These are phyloP conservation scores for Drosophila chauvacae DNA, from an alignment of 1,140 invertebrate genomes.

Conservation along the genomic window DNA sequence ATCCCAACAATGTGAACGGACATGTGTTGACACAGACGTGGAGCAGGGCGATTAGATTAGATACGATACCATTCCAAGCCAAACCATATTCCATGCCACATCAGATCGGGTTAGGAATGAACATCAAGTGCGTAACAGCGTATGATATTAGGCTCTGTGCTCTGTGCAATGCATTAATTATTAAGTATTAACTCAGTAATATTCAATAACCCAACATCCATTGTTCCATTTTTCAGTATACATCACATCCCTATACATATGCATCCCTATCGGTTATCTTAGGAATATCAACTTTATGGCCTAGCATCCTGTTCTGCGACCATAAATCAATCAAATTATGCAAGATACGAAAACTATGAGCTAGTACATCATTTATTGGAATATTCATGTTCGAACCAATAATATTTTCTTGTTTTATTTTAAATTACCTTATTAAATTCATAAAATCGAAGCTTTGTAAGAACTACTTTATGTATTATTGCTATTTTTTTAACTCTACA, in stretches of 20 bases:
- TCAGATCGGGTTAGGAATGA: conserved; percentile 19
- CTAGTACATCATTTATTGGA: neutral
- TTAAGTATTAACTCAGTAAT: neutral
- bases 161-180: too few relatives aligned
- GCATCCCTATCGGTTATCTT: neutral
- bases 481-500: too few relatives aligned
- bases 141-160: neutral
- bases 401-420: neutral
- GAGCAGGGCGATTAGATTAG: conserved; percentile 49
- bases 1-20: conserved; percentile 50
- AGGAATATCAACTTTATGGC: conserved; percentile 4
- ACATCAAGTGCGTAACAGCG: neutral
- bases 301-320: neutral
- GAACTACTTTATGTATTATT: too few relatives aligned
- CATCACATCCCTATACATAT: neutral
- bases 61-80: conserved; percentile 17
- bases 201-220: neutral
- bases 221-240: neutral
- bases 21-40: conserved; percentile 46
- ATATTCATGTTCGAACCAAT: neutral
- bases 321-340: conserved; percentile 10
- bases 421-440: neutral
- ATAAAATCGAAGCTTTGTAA: neutral
- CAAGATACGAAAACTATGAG: neutral
- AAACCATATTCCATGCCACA: conserved; percentile 2